Evolutionary conservation across 2,113 vertebrate genomes (phyloP), one percentile per base, ranked within the genome.

Genomic region (Sturnira hondurensis): DNA sequence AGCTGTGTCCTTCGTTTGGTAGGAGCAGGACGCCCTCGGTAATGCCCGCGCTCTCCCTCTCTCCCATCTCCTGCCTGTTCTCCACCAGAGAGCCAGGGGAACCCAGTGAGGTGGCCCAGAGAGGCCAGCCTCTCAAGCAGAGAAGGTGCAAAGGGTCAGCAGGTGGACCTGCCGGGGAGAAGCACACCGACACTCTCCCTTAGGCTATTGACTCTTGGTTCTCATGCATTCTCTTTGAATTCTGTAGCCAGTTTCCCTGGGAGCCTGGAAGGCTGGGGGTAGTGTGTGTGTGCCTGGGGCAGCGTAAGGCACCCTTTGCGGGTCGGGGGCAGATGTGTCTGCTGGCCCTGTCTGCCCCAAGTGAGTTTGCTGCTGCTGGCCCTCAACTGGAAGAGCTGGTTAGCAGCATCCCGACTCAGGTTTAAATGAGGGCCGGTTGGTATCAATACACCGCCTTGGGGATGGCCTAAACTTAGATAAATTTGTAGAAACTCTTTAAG

Each of bases 401-500:
- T 45, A 24, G 56, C 7, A 70, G 3, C 65, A 56, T 43, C 81
- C 63, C 52, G 38, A 65, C 76, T 94, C 74, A 56, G 20, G 14
- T 54, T 65, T 31, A 89, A 70, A 41, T 63, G 28, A 65, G 24
- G n/a, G 41, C 12, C 71, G 56, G 36, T 54, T 54, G n/a, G 61
- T 63, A 77, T 50, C 80, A 82, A 54, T 63, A 22, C 3, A 58
- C 5, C 14, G 22, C 50, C 36, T 78, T 31, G 58, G 33, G 17
- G 15, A 36, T 14, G 67, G 54, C 3, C 63, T 81, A 28, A 38
- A 63, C 26, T 61, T 68, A 41, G 14, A 58, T 4, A 36, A 22
- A 52, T 63, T 74, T 93, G 52, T 90, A 45, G 78, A 90, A 67
- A 71, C 15, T 33, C 52, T 86, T 91, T 31, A 33, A 56, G 36